Evolutionary conservation across 2,888 invertebrate species (phyloP), one percentile per base, ranked within the genome.

Genomic region (Hetaerina titia): DNA sequence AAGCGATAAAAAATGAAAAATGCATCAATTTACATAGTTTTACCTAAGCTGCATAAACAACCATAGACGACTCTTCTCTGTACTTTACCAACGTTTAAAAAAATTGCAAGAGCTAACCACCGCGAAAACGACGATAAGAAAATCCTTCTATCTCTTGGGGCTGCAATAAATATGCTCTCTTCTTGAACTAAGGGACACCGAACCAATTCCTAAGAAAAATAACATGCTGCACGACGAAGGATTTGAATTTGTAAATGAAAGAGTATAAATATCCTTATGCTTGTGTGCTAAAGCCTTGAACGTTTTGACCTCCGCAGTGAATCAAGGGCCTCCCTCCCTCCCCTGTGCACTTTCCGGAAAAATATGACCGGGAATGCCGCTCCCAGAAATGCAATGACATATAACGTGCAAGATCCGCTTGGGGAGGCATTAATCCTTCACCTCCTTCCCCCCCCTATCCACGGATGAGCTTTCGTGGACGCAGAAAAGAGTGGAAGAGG

Each of bases 161-260:
- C 81, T 11, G 81, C 81, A 2, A 81, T 81, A 81, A 81, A 81
- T 31, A 31, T 31, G 81, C 25, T 81, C 81, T 81, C 81, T 81
- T 31, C 81, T 81, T 31, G 31, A 81, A 31, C 81, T 13, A 31
- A 81, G 31, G 11, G 2, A 13, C 81, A 31, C 31, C 19, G 69
- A 60, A 31, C 0, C 81, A 81, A 7, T 81, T 81, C 31, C 81
- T 31, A 31, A 81, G 81, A 31, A 81, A 22, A 31, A 31, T 31
- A 81, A 81, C 2, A 25, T 81, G 31, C 81, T 13, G 22, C 22
- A n/a, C 15, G 81, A 22, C 25, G 15, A 31, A 81, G 81, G 81
- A 25, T 81, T 81, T 81, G 81, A 31, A 81, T 81, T 81, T 81
- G 31, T 31, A 81, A 31, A 81, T 81, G 81, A 74, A 74, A n/a